A percentile compares a stretch with the other conserved stretches of the same genome.
Evolutionary conservation across 2,797 vertebrate species (phyloP).

Genomic region (Botia kubotai): DNA sequence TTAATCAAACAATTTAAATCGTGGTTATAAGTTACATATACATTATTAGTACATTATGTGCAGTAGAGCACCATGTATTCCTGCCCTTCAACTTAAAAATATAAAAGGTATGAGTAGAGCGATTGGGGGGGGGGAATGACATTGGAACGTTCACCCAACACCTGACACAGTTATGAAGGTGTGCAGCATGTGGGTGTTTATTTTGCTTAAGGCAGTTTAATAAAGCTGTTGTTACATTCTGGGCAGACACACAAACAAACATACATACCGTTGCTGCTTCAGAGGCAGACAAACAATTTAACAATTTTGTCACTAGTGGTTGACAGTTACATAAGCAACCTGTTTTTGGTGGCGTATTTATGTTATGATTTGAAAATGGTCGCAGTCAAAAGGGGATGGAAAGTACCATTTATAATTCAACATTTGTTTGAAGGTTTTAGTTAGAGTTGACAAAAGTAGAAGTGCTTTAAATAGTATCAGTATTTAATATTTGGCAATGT

Average conservation of each 20-base stretch:
- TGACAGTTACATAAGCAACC: background rate
- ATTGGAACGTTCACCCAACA: background rate
- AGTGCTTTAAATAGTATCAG: background rate
- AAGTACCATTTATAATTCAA: slow-evolving; percentile 25
- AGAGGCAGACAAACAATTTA: slow-evolving; percentile 10
- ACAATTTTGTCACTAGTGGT: slow-evolving; percentile 12
- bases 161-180: background rate
- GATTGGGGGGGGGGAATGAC: background rate
- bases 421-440: slow-evolving; percentile 12
- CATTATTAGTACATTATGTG: background rate
- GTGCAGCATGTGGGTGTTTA: background rate
- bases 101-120: background rate
- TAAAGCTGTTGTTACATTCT: background rate
- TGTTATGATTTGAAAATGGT: slow-evolving; percentile 28
- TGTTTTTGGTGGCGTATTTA: slow-evolving; percentile 23
- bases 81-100: background rate
- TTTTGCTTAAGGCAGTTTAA: background rate
- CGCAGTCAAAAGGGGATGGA: slow-evolving; percentile 3
- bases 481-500: background rate
- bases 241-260: slow-evolving; percentile 3
- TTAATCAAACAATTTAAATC: background rate
- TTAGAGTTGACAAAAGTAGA: background rate
- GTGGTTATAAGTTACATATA: too few relatives aligned
- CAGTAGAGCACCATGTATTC: background rate
- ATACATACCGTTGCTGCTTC: background rate